Evolutionary conservation across 1,140 invertebrate species (phyloP).

Genomic region (Caligus rogercresseyi): DNA sequence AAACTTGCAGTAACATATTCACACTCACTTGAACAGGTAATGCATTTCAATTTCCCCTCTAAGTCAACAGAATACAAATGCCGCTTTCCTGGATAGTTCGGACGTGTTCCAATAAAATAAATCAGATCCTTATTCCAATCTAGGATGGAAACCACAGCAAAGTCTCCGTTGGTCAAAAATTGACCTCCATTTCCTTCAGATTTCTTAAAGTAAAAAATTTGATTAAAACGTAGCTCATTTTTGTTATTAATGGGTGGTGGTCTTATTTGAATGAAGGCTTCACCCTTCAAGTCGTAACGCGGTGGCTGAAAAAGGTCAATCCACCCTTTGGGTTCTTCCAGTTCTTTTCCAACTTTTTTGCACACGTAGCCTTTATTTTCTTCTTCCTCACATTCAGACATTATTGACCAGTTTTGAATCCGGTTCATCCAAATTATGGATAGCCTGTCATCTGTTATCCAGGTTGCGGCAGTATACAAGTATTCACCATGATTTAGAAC

Average conservation of each 20-base stretch:
- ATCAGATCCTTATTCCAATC: constrained; percentile 44
- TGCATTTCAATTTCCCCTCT: background rate
- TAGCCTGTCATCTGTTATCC: constrained; percentile 49
- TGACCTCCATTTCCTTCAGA: no score
- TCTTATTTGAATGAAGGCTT: background rate
- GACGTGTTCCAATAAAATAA: constrained; percentile 32
- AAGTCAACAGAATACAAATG: constrained; percentile 28
- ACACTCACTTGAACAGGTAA: background rate
- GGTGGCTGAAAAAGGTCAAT: constrained; percentile 41
- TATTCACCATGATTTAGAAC: constrained; percentile 31
- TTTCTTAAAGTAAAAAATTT: background rate
- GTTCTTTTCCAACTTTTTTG: constrained; percentile 25
- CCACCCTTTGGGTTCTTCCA: constrained; percentile 43
- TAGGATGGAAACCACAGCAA: constrained; percentile 59
- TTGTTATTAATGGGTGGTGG: background rate
- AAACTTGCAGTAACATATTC: background rate
- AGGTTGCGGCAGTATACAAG: constrained; percentile 51
- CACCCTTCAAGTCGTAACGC: background rate
- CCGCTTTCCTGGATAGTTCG: constrained; percentile 28
- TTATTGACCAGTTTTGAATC: constrained; percentile 33
- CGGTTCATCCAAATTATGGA: constrained; percentile 59
- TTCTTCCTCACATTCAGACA: constrained; percentile 28
- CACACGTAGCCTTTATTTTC: constrained; percentile 20
- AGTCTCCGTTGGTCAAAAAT: constrained; percentile 43
- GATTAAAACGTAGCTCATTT: constrained; percentile 33